Evolutionary conservation across 2,113 vertebrate species (phyloP), one percentile per base, ranked within the genome.

Genomic region (Gnathonemus longibarbis): DNA sequence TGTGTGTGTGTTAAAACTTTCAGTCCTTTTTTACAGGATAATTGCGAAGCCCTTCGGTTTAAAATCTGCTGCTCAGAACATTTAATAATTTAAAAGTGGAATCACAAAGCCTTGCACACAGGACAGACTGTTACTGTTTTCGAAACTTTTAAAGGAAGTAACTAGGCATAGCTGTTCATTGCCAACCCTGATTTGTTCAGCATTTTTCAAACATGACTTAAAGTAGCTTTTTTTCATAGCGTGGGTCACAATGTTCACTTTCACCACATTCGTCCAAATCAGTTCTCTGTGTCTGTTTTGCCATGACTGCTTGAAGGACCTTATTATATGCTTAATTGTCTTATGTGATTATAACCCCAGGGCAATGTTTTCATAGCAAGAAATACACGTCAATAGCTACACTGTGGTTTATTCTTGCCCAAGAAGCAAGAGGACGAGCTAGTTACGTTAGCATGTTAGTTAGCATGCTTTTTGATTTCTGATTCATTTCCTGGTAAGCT

Each of bases 401-500:
- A 70, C 62, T 13, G 62, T 31, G 62, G n/a, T 70, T 70, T 70
- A 31, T 70, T 31, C 9, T 31, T 31, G 62, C 27, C 62, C 27
- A 11, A 13, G 62, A 70, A 31, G 10, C n/a, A 70, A 31, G 62
- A 70, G 62, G 27, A 31, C 0, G 1, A 13, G 27, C 62, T 31
- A 31, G 62, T 11, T 66, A 66, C 1, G 9, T 27, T n/a, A 62
- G 24, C 1, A 62, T 62, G 24, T 62, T 62, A 85, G 50, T 19
- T 17, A 62, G n/a, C n/a, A 10, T 31, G 27, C n/a, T 92, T 88
- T 49, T 85, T 50, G 52, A 90, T 87, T 85, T 46, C 6, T 90
- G 90, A 92, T 93, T 93, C 91, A 77, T 90, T 93, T 90, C 89
- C 86, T 91, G 88, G 45, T 90, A 13, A 90, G 90, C 50, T 86